phyloP scores from a whole-genome alignment of 1,140 invertebrate species.

The Drosophila prosaltans region DNA sequence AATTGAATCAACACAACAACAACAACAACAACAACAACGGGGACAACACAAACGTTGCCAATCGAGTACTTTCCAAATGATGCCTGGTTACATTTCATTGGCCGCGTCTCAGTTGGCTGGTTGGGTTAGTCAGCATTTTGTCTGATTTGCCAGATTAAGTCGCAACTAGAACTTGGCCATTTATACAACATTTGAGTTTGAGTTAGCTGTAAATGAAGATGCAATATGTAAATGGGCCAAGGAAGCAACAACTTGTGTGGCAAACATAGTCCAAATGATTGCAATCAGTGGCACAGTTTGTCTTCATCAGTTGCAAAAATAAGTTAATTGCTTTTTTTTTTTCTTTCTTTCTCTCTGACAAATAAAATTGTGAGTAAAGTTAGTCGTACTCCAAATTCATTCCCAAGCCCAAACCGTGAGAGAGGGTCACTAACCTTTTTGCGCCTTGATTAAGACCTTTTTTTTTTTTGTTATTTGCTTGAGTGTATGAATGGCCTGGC shows the following conservation, averaged over 20 bases:
- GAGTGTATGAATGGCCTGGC: slow-evolving; percentile 50
- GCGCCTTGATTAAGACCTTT: slow-evolving; percentile 65
- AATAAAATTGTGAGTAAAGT: slow-evolving; percentile 41
- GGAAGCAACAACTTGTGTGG: slow-evolving; percentile 57
- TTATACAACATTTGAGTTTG: background rate
- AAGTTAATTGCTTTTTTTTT: slow-evolving; percentile 63
- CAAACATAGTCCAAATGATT: slow-evolving; percentile 40
- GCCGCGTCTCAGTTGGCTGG: slow-evolving; percentile 40
- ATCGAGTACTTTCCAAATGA: slow-evolving; percentile 62
- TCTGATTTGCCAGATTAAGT: slow-evolving; percentile 40
- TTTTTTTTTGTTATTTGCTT: slow-evolving; percentile 29
- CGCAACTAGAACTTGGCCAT: slow-evolving; percentile 47
- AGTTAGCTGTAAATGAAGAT: slow-evolving; percentile 46
- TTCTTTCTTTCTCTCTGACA: background rate
- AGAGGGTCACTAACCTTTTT: slow-evolving; percentile 71
- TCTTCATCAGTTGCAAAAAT: slow-evolving; percentile 74
- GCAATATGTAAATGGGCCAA: slow-evolving; percentile 47
- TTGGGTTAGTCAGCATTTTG: slow-evolving; percentile 59
- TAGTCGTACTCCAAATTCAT: slow-evolving; percentile 40
- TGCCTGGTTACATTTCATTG: slow-evolving; percentile 60
- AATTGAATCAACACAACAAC: slow-evolving; percentile 55
- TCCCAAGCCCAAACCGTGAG: slow-evolving; percentile 13
- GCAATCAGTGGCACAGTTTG: slow-evolving; percentile 75
- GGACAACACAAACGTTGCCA: slow-evolving; percentile 22
- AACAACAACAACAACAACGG: slow-evolving; percentile 17